Conservation (phyloP, 2,113 vertebrate species). For the Oncorhynchus gorbuscha region DNA sequence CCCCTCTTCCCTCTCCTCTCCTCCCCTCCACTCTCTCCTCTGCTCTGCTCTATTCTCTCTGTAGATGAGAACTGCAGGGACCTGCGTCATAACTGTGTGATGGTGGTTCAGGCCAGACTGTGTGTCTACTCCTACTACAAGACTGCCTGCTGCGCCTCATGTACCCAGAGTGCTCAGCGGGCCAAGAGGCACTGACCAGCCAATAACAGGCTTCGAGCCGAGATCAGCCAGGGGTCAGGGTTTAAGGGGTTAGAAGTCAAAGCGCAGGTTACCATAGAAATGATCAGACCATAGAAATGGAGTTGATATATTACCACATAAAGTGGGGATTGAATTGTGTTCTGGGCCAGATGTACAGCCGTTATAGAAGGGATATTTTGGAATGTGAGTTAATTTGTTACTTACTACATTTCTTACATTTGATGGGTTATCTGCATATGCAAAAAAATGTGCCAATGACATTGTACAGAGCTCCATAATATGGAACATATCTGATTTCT, state of each 20-base stretch:
- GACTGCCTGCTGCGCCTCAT: conserved; percentile 80
- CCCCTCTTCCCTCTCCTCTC: not conserved
- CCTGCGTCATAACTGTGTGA: conserved; percentile 76
- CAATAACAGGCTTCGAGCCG: conserved; percentile 9
- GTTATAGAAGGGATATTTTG: no score
- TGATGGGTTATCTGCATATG: conserved; percentile 37
- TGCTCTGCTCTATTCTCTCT: not conserved
- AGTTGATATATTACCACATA: conserved; percentile 13
- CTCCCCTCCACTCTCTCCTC: not conserved
- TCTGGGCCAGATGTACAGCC: no score
- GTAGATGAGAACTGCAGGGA: conserved; percentile 83
- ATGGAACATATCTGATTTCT: not conserved
- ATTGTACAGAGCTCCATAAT: no score
- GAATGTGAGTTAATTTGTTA: no score
- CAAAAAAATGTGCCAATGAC: conserved; percentile 45
- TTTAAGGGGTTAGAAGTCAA: conserved; percentile 14
- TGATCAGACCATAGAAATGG: conserved; percentile 32
- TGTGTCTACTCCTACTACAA: conserved; percentile 88
- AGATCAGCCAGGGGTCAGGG: conserved; percentile 17
- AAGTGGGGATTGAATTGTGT: not conserved
- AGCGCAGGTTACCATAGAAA: conserved; percentile 8
- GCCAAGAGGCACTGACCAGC: conserved; percentile 71
- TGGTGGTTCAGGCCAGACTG: conserved; percentile 84
- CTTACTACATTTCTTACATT: conserved; percentile 33
- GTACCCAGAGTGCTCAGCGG: conserved; percentile 75